A percentile compares a stretch with the other conserved stretches of the same genome.
phyloP scores from a whole-genome alignment of 2,113 vertebrate genomes.

The Alosa alosa region DNA sequence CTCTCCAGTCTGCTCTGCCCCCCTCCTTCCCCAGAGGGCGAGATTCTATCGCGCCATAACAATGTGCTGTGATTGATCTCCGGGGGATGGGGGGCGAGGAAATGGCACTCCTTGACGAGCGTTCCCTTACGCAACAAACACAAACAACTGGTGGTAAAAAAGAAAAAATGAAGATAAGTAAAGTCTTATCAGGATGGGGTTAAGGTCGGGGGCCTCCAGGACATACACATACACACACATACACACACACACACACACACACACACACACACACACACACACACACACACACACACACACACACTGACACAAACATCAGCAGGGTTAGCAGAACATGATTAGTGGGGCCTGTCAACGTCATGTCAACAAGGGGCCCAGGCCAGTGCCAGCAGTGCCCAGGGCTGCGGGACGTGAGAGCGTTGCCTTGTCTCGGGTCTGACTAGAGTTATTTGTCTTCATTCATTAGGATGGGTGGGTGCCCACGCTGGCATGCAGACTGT shows the following conservation, averaged over 20 bases:
- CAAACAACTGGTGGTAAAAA: conserved; percentile 10
- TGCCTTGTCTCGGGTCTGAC: background rate
- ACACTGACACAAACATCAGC: background rate
- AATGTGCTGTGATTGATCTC: conserved; percentile 43
- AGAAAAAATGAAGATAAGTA: background rate
- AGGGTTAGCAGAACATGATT: background rate
- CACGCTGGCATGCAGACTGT: background rate
- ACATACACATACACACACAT: too few species aligned
- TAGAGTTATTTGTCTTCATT: background rate
- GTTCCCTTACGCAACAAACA: conserved; percentile 22
- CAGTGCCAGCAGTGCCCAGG: background rate
- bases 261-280: background rate
- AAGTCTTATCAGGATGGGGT: conserved; percentile 17
- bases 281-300: conserved; percentile 18
- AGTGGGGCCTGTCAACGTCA: background rate
- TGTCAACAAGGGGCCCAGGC: background rate
- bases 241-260: conserved; percentile 9
- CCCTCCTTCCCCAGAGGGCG: conserved; percentile 18
- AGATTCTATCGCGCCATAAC: conserved; percentile 37
- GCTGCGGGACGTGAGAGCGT: background rate
- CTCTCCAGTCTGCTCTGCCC: background rate
- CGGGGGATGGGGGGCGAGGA: conserved; percentile 32
- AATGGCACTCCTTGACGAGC: conserved; percentile 18
- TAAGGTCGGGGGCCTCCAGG: background rate
- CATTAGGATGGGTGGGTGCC: background rate